phyloP scores from a whole-genome alignment of 2,888 invertebrate species.

The Pimpla rufipes region DNA sequence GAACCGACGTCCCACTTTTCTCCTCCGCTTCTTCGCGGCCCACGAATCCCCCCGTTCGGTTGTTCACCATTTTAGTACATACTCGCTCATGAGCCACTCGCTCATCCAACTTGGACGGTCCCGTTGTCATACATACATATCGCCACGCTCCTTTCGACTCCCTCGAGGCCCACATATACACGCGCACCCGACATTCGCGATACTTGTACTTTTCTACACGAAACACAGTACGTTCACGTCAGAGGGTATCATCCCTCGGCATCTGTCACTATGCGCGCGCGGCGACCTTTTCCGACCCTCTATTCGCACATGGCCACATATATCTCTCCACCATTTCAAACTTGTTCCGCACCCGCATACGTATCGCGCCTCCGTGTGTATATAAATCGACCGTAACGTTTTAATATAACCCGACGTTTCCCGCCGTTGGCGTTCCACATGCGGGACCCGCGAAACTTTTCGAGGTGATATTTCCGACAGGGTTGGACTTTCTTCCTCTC shows the following conservation, averaged over 20 bases:
- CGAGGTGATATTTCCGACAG: constrained; percentile 63
- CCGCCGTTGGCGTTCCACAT: constrained; percentile 36
- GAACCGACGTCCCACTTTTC: constrained; percentile 58
- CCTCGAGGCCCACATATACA: background rate
- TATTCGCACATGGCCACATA: background rate
- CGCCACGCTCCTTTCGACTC: background rate
- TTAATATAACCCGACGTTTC: constrained; percentile 45
- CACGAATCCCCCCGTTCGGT: constrained; percentile 11
- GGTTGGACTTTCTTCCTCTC: constrained; percentile 28
- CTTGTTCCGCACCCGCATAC: background rate
- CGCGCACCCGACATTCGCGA: background rate
- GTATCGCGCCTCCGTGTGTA: background rate
- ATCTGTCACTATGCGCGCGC: background rate
- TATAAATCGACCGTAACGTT: constrained; percentile 28
- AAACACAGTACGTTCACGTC: background rate
- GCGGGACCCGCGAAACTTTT: constrained; percentile 45
- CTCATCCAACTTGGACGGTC: constrained; percentile 16
- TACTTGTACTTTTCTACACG: background rate
- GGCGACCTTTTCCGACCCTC: background rate
- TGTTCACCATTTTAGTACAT: constrained; percentile 26
- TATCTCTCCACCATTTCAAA: background rate
- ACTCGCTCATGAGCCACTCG: constrained; percentile 14
- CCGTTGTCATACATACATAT: background rate
- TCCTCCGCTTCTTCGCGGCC: constrained; percentile 22
- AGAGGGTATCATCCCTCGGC: background rate